Evolutionary conservation across 1,140 invertebrate species (phyloP).

Genomic region (Drosophila repleta): DNA sequence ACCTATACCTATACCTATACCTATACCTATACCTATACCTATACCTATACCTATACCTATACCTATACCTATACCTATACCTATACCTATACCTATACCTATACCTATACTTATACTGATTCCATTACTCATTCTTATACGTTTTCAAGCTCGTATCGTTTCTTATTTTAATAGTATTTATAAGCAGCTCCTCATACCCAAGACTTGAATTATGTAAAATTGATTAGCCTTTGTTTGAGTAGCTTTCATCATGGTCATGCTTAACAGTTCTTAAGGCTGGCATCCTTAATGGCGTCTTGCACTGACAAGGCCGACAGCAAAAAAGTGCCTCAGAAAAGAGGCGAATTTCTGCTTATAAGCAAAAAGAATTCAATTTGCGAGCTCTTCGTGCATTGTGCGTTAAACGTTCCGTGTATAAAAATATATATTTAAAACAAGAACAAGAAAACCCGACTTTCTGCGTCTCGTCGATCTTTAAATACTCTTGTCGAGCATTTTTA

Average conservation of each 20-base stretch:
- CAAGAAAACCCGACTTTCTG: background rate
- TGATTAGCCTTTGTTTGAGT: background rate
- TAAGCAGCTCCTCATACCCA: background rate
- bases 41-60: constrained; percentile 4
- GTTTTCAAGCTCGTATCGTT: background rate
- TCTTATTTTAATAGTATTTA: background rate
- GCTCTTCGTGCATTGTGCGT: constrained; percentile 49
- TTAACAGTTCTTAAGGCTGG: constrained; percentile 9
- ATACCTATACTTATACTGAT: background rate
- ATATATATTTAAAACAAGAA: constrained; percentile 50
- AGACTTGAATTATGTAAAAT: constrained; percentile 3
- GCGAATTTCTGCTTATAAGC: constrained; percentile 20
- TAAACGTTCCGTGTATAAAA: constrained; percentile 62
- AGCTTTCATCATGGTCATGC: background rate
- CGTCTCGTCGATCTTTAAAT: background rate
- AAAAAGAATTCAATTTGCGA: constrained; percentile 24
- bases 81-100: background rate
- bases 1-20: background rate
- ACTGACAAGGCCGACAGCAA: constrained; percentile 22
- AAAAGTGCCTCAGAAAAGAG: constrained; percentile 7
- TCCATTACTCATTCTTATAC: background rate
- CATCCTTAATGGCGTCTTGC: constrained; percentile 19
- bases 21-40: background rate
- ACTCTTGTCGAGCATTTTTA: background rate
- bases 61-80: constrained; percentile 4